phyloP scores from a whole-genome alignment of 2,888 invertebrate genomes.

The Polydrusus pterygomalis region DNA sequence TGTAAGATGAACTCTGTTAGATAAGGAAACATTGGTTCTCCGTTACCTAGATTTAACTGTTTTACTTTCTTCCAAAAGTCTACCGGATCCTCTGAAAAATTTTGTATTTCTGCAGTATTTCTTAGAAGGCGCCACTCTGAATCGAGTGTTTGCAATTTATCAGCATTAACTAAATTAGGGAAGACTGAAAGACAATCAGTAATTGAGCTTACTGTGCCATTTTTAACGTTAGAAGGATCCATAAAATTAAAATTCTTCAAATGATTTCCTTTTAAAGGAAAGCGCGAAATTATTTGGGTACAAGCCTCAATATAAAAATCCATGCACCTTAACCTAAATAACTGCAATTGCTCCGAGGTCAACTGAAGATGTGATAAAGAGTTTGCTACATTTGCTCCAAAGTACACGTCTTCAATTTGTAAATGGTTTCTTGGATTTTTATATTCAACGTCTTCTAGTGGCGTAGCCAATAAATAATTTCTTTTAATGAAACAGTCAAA shows the following conservation, averaged over 20 bases:
- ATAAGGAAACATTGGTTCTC: too few species aligned
- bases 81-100: too few species aligned
- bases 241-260: neutral
- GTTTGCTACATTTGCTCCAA: neutral
- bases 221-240: neutral
- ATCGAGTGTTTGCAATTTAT: too few species aligned
- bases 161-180: too few species aligned
- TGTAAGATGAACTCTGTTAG: too few species aligned
- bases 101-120: too few species aligned
- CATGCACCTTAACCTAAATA: neutral
- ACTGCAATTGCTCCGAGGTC: neutral
- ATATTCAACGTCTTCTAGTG: neutral
- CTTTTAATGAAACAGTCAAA: neutral
- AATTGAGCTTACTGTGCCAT: neutral
- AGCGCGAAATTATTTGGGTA: neutral
- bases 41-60: too few species aligned
- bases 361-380: neutral
- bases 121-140: too few species aligned
- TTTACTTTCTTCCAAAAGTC: too few species aligned
- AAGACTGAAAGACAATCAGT: too few species aligned
- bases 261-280: neutral
- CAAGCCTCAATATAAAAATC: slow-evolving; percentile 7
- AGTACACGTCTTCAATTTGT: neutral
- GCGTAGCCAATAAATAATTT: neutral
- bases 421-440: neutral